Evolutionary conservation across 2,888 invertebrate genomes (phyloP), one percentile per base, ranked within the genome.

Genomic region (Acronicta leporina): DNA sequence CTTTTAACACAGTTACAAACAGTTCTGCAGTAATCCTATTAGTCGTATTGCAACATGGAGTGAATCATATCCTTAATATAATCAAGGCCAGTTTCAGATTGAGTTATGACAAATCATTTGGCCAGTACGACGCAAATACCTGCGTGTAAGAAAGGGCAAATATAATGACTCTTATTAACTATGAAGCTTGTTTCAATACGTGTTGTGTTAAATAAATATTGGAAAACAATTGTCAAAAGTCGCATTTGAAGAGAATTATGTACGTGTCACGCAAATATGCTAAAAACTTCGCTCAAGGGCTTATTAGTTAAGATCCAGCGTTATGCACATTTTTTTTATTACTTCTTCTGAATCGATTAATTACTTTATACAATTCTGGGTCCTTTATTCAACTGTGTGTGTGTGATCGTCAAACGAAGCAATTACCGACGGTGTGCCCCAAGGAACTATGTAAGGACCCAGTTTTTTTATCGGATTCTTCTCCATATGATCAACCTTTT

Each of bases 1-100:
- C 69, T 11, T 50, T 77, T 44, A 56, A 48, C 63, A 20, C 58
- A 75, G 40, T 55, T 52, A 54, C 33, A 14, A 51, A 46, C 47
- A 51, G 63, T 77, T 73, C 51, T 68, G 58, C 49, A 62, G 55
- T 74, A 77, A 79, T 77, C 72, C 66, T 77, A 80, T 75, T 64
- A 77, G 51, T 49, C 52, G 40, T 50, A 59, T 65, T 68, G 65
- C 62, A 67, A 68, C 55, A 63, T 47, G 10, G 56, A 70, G 70
- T 82, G 84, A 86, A 76, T 85, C 83, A 86, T 83, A 83, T 80
- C 75, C 80, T 78, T 77, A 83, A 84, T 80, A 63, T 75, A 76
- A 84, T 79, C 81, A 83, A 86, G 81, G 81, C 75, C 76, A 67
- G 74, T 72, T 60, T 68, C 65, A 64, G 84, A 80, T 81, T 77